A percentile compares a stretch with the other conserved stretches of the same genome.
Conservation (phyloP, 2,113 vertebrate genomes). For the Callipepla squamata region DNA sequence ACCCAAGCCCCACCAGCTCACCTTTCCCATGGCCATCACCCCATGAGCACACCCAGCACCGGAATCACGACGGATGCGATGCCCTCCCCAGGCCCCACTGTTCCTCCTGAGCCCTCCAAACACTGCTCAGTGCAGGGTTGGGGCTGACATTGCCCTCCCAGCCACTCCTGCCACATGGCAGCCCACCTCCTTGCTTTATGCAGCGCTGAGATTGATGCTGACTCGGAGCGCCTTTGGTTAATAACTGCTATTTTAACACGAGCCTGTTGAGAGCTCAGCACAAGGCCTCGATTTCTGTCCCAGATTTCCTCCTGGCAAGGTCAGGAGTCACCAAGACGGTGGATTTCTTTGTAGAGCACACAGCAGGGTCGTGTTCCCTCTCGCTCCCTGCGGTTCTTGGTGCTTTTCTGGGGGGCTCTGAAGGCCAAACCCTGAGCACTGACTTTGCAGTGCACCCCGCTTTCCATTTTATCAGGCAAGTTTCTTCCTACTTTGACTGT, state of each 20-base stretch:
- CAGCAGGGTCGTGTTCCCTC: neutral
- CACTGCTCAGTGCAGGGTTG: fast-evolving
- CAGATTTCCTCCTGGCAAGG: neutral
- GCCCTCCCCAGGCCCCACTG: neutral
- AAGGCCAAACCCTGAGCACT: neutral
- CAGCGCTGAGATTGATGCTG: neutral
- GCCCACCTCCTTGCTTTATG: neutral
- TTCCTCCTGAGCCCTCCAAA: neutral
- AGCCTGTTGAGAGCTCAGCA: neutral
- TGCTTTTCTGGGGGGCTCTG: neutral
- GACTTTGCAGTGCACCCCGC: neutral
- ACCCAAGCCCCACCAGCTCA: neutral
- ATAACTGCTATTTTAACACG: neutral
- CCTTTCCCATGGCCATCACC: neutral
- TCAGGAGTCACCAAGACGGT: neutral
- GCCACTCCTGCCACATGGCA: neutral
- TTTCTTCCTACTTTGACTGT: neutral
- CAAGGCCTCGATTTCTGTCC: neutral
- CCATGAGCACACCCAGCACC: neutral
- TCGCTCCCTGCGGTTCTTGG: fast-evolving
- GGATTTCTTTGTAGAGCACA: neutral
- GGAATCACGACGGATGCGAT: neutral
- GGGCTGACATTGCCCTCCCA: fast-evolving
- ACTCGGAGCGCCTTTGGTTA: neutral
- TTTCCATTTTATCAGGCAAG: neutral